Percentiles rank a stretch among this genome's conserved stretches.
These are phyloP conservation scores for Monoplex corrugatus DNA, from an alignment of 2,888 invertebrate genomes.

Conservation along the genomic window DNA sequence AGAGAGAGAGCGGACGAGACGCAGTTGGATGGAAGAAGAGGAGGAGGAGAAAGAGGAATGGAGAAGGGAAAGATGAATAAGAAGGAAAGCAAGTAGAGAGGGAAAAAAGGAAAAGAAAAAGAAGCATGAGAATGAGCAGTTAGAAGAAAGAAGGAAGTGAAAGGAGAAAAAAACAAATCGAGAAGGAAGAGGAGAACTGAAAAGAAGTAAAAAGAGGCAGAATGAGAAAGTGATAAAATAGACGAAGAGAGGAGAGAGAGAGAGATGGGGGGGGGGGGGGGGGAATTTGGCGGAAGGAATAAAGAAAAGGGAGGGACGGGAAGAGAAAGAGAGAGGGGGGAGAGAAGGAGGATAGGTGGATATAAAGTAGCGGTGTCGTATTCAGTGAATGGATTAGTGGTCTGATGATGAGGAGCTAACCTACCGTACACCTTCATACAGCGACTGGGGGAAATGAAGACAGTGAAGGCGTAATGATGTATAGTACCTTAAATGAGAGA, in stretches of 20 bases:
- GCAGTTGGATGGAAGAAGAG: no score
- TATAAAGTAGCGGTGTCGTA: not conserved
- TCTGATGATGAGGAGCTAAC: no score
- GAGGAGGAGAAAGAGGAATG: not conserved
- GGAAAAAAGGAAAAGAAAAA: not conserved
- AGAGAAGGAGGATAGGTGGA: not conserved
- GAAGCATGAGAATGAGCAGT: not conserved
- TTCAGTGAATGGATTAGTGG: no score
- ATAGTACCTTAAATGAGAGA: no score
- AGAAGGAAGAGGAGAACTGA: not conserved
- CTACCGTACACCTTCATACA: no score
- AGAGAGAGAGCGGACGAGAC: not conserved
- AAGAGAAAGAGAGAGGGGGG: constrained; percentile 9
- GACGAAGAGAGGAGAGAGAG: not conserved
- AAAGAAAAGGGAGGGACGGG: not conserved
- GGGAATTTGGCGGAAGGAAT: not conserved
- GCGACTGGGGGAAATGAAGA: no score
- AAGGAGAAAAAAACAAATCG: not conserved
- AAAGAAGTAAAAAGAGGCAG: not conserved
- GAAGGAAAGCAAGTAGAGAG: not conserved
- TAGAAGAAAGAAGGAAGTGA: not conserved
- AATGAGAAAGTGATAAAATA: not conserved
- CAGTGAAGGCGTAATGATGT: no score
- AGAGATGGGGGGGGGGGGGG: not conserved
- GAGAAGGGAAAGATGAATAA: not conserved